Evolutionary conservation across 2,113 vertebrate species (phyloP).

Genomic region (Eudorcas thomsonii): DNA sequence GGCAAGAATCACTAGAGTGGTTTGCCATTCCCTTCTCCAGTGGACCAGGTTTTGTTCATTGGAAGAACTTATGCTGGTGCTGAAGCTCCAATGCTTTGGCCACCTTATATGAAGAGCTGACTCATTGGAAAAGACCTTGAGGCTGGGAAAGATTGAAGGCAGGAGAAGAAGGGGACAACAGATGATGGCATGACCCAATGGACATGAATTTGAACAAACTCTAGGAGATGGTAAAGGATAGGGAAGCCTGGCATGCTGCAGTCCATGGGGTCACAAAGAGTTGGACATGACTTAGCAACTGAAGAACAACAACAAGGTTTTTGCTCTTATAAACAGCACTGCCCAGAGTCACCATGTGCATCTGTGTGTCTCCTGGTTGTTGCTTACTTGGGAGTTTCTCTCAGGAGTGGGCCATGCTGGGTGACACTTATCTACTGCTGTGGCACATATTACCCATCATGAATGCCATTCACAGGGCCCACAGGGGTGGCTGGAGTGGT

Average conservation of each 20-base stretch:
- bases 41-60: background rate
- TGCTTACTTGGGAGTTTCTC: background rate
- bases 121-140: background rate
- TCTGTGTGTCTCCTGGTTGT: background rate
- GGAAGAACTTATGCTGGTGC: background rate
- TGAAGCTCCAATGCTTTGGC: background rate
- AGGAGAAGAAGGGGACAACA: background rate
- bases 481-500: background rate
- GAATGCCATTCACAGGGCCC: accelerated
- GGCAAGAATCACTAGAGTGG: background rate
- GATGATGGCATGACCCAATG: background rate
- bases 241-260: background rate
- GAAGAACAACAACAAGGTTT: background rate
- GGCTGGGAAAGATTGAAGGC: background rate
- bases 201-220: background rate
- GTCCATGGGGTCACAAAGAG: background rate
- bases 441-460: accelerated
- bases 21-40: background rate
- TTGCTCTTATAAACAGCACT: background rate
- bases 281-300: background rate
- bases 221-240: background rate
- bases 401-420: background rate
- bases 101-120: background rate
- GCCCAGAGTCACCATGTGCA: accelerated
- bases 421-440: too few relatives aligned